Base-by-base conservation (phyloP, 1,140 invertebrate genomes). In the Drosophila mojavensis region DNA sequence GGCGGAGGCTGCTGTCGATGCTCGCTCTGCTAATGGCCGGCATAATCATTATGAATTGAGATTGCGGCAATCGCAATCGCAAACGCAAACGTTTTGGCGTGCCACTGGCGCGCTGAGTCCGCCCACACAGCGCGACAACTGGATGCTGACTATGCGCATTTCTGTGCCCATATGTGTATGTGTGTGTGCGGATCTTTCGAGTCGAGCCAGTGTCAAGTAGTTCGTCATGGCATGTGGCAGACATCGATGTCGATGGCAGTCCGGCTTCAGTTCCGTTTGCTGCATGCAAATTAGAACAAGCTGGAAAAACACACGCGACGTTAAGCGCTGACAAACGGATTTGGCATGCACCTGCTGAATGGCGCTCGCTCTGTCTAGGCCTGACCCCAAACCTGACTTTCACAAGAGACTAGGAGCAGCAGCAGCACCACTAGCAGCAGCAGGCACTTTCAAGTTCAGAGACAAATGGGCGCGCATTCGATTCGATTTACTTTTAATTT, bases 401-500 rank as follows among this genome's bases (percentile, higher is more conserved):
- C 83, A 89, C 84, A 88, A 71, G 54, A 56, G 33, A 43, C 71
- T 61, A 36, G 41, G 62, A 45, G 20, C 20, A 24, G 2, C 20
- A 20, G 1, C 11, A 39, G 54, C 55, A 33, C 1, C 28, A 28
- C 4, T 5, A 28, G 5, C 6, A 39, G 54, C 55, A 48, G 26
- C 69, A 53, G 69, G 75, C 82, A 79, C 83, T 86, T 86, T 86
- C 83, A 83, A 89, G 83, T 89, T 89, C 83, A 67, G 47, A 89
- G 83, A 89, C 83, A 88, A 88, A 88, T 88, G 84, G 76, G 69
- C 60, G 79, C 62, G 84, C 83, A 88, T 89, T 88, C 84, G 67
- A 89, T 88, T 88, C 83, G 83, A 88, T 88, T 88, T 88, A 88
- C 83, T 88, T 88, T 88, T 88, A 88, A 88, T 88, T 88, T 88